Evolutionary conservation across 2,888 invertebrate genomes (phyloP).

Genomic region (Megastigmus dorsalis): DNA sequence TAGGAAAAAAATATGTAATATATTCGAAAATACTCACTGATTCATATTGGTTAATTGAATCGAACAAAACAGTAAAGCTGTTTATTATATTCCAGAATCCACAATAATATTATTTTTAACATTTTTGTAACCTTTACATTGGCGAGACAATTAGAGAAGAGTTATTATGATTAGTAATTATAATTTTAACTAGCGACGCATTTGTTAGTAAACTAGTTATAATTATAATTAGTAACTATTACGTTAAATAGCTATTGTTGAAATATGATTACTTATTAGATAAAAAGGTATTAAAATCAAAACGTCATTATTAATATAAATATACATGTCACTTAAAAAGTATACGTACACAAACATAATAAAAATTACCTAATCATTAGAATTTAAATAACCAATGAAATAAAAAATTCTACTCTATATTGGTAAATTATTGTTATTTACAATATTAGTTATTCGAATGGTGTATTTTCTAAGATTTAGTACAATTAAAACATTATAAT

Average conservation of each 20-base stretch:
- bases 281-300: conserved; percentile 27
- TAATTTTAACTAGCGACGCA: conserved; percentile 12
- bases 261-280: neutral
- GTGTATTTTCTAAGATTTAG: conserved; percentile 28
- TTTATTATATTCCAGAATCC: neutral
- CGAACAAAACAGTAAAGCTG: too few relatives aligned
- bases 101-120: too few relatives aligned
- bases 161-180: conserved; percentile 3
- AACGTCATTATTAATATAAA: conserved; percentile 19
- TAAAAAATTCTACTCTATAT: conserved; percentile 13
- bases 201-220: too few relatives aligned
- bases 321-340: conserved; percentile 19
- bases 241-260: conserved; percentile 17
- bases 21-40: too few relatives aligned
- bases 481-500: conserved; percentile 46
- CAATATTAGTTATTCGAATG: conserved; percentile 19
- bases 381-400: conserved; percentile 6
- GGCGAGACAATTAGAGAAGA: conserved; percentile 31
- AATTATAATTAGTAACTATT: conserved; percentile 13
- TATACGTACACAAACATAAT: neutral
- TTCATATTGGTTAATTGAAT: too few relatives aligned
- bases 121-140: conserved; percentile 17
- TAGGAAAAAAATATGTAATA: too few relatives aligned
- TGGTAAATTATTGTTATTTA: conserved; percentile 42
- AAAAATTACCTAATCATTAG: neutral